Conservation (phyloP, 2,888 invertebrate genomes). For the Malthinus flaveolus region DNA sequence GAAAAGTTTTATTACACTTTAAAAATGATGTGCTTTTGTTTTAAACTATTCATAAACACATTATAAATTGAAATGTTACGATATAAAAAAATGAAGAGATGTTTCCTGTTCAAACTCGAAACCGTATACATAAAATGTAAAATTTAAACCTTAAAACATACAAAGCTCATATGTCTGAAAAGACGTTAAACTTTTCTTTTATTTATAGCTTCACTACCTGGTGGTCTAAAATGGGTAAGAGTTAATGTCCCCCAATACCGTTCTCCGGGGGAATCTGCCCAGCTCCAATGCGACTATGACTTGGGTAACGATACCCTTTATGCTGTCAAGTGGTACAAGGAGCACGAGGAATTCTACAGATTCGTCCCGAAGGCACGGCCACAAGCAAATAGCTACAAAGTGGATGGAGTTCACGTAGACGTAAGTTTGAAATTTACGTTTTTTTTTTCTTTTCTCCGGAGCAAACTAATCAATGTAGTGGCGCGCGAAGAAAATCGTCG, state of each 20-base stretch:
- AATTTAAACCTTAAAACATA: too few relatives aligned
- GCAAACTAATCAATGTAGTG: background rate
- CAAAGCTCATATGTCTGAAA: background rate
- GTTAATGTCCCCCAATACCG: conserved; percentile 54
- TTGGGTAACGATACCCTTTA: conserved; percentile 66
- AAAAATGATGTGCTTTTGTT: too few relatives aligned
- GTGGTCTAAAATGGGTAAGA: conserved; percentile 50
- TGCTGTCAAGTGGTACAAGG: conserved; percentile 84
- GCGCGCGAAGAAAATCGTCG: background rate
- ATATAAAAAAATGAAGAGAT: too few relatives aligned
- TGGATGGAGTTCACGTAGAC: conserved; percentile 70
- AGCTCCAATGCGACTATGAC: conserved; percentile 53
- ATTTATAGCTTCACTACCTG: conserved; percentile 24
- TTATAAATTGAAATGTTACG: too few relatives aligned
- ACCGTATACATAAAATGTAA: too few relatives aligned
- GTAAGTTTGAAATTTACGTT: conserved; percentile 57
- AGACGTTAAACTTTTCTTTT: conserved; percentile 7
- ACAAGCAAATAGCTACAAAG: conserved; percentile 70
- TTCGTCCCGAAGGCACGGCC: conserved; percentile 74
- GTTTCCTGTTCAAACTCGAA: too few relatives aligned
- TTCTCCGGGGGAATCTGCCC: conserved; percentile 52
- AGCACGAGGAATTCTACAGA: conserved; percentile 82
- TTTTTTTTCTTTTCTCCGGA: background rate
- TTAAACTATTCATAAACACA: too few relatives aligned
- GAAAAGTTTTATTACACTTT: too few relatives aligned